Percentiles rank a stretch among this genome's conserved stretches.
Evolutionary conservation across 2,113 vertebrate species (phyloP).

Genomic region (Pelusios castaneus): DNA sequence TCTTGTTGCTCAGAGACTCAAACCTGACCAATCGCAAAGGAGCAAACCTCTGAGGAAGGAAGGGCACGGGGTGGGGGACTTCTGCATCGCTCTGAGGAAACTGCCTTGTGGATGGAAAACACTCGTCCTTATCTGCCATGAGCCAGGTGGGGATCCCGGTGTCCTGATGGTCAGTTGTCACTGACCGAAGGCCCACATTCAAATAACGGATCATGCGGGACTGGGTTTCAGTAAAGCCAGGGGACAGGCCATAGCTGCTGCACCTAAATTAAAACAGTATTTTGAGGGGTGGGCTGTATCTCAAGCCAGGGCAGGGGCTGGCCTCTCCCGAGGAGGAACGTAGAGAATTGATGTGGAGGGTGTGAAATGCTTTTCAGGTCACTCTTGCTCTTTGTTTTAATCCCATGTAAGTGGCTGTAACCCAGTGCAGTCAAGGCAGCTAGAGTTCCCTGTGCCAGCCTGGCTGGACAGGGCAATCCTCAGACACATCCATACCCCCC

Average conservation of each 20-base stretch:
- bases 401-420: neutral
- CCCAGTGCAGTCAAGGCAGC: neutral
- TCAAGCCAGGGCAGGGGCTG: too few species aligned
- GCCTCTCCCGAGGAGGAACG: too few species aligned
- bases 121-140: too few species aligned
- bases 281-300: neutral
- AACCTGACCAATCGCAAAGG: neutral
- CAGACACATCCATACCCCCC: neutral
- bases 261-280: neutral
- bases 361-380: neutral
- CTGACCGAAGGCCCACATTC: neutral
- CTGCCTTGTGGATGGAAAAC: too few species aligned
- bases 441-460: neutral
- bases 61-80: neutral
- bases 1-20: neutral
- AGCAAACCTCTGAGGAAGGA: neutral
- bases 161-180: neutral
- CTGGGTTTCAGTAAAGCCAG: neutral
- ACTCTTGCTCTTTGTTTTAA: neutral
- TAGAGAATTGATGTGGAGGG: neutral
- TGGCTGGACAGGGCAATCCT: neutral
- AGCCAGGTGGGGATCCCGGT: neutral
- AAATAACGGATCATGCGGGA: neutral
- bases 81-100: neutral
- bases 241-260: neutral